Conservation (phyloP, 2,113 vertebrate species). For the Lanius ludovicianus region DNA sequence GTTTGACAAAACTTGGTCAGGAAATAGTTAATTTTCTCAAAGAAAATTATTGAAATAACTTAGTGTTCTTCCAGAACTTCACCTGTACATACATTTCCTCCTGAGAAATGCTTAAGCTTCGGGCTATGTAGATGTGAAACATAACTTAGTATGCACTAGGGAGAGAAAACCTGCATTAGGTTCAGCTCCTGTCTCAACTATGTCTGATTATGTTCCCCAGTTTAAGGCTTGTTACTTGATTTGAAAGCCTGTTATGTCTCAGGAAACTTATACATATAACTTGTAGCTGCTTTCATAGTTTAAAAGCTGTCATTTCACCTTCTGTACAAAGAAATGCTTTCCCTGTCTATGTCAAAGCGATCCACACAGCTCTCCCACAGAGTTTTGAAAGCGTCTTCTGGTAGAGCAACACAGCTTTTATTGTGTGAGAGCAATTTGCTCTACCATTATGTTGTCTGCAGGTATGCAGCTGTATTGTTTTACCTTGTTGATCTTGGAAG, state of each 20-base stretch:
- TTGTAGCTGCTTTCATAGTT: neutral
- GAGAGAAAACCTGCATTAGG: neutral
- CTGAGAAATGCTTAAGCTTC: neutral
- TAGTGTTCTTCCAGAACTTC: neutral
- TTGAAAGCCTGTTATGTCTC: neutral
- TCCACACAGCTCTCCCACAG: neutral
- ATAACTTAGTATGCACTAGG: neutral
- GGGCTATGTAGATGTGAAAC: neutral
- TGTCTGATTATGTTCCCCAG: neutral
- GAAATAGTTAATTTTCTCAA: neutral
- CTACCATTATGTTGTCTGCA: constrained; percentile 42
- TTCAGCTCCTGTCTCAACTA: neutral
- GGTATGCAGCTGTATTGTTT: constrained; percentile 50
- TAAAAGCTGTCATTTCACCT: constrained; percentile 28
- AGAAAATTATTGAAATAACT: neutral
- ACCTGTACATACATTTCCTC: neutral
- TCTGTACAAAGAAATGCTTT: constrained; percentile 8
- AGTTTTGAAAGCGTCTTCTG: constrained; percentile 1
- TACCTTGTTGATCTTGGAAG: constrained; percentile 26
- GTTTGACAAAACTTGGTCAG: neutral
- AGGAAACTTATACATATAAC: neutral
- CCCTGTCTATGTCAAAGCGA: neutral
- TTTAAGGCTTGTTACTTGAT: neutral
- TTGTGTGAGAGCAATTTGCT: constrained; percentile 44
- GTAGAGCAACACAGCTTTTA: neutral